Conservation (phyloP, 2,797 vertebrate species). For the Semaprochilodus insignis region DNA sequence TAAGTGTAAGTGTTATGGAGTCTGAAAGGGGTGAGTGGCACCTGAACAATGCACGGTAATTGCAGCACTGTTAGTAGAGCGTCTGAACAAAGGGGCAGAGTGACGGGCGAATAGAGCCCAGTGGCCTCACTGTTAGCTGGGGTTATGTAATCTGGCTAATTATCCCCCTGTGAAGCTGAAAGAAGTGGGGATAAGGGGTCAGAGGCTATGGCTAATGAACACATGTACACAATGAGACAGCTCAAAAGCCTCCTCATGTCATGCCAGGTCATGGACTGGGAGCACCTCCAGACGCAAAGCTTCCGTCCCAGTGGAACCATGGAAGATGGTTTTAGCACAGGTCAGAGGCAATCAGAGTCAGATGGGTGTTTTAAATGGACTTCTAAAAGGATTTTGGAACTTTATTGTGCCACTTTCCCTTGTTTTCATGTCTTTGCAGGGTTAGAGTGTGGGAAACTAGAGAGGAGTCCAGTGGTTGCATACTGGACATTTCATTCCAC, state of each 20-base stretch:
- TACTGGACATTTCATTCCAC: conserved; percentile 5
- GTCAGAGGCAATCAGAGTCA: background rate
- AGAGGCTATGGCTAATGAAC: conserved; percentile 64
- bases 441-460: background rate
- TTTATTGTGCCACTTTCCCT: background rate
- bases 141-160: conserved; percentile 78
- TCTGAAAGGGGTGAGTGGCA: conserved; percentile 51
- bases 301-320: background rate
- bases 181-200: conserved; percentile 54
- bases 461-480: background rate
- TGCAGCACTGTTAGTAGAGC: conserved; percentile 62
- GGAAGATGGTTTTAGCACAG: background rate
- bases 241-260: background rate
- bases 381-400: conserved; percentile 2
- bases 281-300: background rate
- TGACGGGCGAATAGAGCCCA: conserved; percentile 43
- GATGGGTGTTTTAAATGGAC: background rate
- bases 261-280: conserved; percentile 13
- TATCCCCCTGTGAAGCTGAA: conserved; percentile 59
- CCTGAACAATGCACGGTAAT: conserved; percentile 69
- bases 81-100: conserved; percentile 67
- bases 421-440: background rate
- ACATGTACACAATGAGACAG: conserved; percentile 32
- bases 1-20: conserved; percentile 9
- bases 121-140: conserved; percentile 27